Evolutionary conservation across 1,140 invertebrate species (phyloP), one percentile per base, ranked within the genome.

Genomic region (Musca domestica): DNA sequence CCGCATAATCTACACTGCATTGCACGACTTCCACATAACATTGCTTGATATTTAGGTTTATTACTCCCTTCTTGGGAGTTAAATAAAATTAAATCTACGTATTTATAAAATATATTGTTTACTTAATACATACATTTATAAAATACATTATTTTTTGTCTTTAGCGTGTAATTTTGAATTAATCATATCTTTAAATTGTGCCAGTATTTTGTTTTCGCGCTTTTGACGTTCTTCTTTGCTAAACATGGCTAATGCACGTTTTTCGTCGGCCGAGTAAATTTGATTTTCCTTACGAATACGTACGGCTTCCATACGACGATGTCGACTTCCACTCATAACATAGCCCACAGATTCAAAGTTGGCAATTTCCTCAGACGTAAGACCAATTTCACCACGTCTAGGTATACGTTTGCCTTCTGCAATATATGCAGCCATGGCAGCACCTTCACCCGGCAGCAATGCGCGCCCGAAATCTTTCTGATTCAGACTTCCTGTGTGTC

Each of bases 201-300:
- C 90, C 23, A 99, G 85, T 77, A 99, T 98, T 75, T 95, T 92
- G 80, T 94, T 95, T 84, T 99, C 98, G 61, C 96, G 85, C 81
- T 99, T 99, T 71, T 93, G 89, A 71, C 97, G 85, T 84, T 99
- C 96, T 84, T 99, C 97, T 83, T 97, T 95, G 81, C 96, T 98
- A 81, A 99, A 99, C 89, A 96, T 97, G 2, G 95, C 95, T 64
- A 99, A 84, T 9, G 97, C 95, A 73, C 98, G 86, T 82, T 99
- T 99, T 82, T 99, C 98, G 84, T 99, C 98, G 3, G 98, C 98
- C 20, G 95, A 98, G 85, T 99, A 98, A 82, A 99, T 97, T 85
- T 99, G 96, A 86, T 99, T 99, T 85, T 99, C 98, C 81, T 99
- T 99, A 72, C 98, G 88, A 63, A 99, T 91, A 85, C 98, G 94